Base-by-base conservation (phyloP, 2,797 vertebrate genomes). In the Poecilia velifera region DNA sequence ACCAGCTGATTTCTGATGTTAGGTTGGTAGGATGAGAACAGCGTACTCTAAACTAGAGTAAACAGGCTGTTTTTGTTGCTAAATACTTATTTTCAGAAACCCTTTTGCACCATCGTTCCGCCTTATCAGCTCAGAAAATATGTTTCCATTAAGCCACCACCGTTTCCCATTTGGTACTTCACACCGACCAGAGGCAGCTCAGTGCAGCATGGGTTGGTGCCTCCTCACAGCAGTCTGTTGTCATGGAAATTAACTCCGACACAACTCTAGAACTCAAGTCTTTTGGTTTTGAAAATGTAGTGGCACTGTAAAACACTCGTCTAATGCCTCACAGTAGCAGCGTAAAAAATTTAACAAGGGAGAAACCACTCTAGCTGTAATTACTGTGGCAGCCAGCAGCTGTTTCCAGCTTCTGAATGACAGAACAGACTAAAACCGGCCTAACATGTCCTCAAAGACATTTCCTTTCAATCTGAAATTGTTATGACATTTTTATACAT, bases 171-270 rank as follows among this genome's bases (percentile, higher is more conserved):
- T 70, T n/a, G 39, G 66, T 70, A 45, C 66, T 43, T 70, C 39
- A 70, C 66, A 70, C 39, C 9, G 22, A 43, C 66, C 41, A 70
- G 66, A 70, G 10, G 66, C 22, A 70, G 66, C 41, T 70, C 39
- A 45, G 66, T 70, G 66, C 66, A 68, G 20, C 66, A 70, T 70
- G 66, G 20, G 39, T 45, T n/a, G 39, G 22, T 70, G 20, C 66
- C 36, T 70, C 66, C 43, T 43, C 66, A n/a, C 39, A 70, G 41
- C 66, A 43, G 66, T 22, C 39, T 25, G 66, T 70, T 45, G 22
- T 43, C 22, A 70, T 70, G 39, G 41, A 70, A 53, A 43, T 43
- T n/a, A 43, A 25, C 22, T 45, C 66, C 39, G 10, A 43, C 3
- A 64, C 59, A 14, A 34, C 31, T 34, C 59, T 10, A 5, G 16